Evolutionary conservation across 2,113 vertebrate species (phyloP).

Genomic region (Rhombomys opimus): DNA sequence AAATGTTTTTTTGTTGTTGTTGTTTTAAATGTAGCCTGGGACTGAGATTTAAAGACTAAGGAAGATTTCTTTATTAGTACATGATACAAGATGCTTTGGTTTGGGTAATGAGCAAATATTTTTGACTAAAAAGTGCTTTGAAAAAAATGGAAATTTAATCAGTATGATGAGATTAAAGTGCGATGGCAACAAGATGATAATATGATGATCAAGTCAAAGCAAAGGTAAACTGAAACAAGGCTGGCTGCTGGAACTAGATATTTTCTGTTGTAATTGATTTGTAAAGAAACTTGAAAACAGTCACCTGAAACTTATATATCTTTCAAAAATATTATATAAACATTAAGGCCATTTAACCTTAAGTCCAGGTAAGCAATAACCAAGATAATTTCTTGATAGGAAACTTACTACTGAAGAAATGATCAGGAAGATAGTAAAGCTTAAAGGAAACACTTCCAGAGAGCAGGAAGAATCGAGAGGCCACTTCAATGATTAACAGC

Average conservation of each 20-base stretch:
- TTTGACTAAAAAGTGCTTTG: background rate
- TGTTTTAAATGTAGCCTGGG: background rate
- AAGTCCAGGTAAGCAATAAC: background rate
- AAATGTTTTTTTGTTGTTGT: background rate
- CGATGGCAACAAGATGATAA: background rate
- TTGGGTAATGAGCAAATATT: background rate
- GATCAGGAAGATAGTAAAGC: background rate
- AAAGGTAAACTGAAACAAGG: background rate
- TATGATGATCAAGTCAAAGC: background rate
- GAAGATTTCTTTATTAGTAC: background rate
- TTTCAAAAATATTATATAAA: background rate
- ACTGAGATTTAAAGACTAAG: background rate
- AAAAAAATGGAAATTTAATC: background rate
- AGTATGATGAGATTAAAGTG: background rate
- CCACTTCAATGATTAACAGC: background rate
- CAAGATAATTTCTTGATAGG: background rate
- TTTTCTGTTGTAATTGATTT: background rate
- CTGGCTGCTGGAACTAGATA: background rate
- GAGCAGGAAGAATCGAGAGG: background rate
- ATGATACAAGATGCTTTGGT: background rate
- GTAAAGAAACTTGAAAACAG: background rate
- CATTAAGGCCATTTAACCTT: background rate
- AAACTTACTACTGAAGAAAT: background rate
- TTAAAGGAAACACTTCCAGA: background rate
- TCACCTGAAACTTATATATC: background rate